Conservation (phyloP, 2,113 vertebrate species). For the Planiliza haematocheilus region DNA sequence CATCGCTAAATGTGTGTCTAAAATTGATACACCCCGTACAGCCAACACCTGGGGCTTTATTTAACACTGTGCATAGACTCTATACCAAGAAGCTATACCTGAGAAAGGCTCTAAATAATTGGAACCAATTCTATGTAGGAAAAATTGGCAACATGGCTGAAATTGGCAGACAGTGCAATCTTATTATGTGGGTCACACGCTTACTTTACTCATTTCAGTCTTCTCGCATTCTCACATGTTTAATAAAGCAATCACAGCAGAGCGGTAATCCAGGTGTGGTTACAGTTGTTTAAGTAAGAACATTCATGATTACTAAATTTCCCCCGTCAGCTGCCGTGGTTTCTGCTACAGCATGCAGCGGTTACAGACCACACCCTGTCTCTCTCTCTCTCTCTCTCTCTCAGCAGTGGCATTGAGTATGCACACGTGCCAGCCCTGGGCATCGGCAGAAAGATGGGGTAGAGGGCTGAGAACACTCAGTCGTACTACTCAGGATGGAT, state of each 20-base stretch:
- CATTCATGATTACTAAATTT: conserved; percentile 26
- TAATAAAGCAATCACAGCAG: not conserved
- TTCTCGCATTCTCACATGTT: not conserved
- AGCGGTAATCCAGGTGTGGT: not conserved
- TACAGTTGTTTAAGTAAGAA: conserved; percentile 27
- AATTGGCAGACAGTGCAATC: not conserved
- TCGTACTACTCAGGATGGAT: conserved; percentile 80
- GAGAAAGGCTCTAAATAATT: not conserved
- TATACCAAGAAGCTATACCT: no score
- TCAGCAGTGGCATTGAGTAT: conserved; percentile 55
- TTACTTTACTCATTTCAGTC: not conserved
- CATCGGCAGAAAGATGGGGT: conserved; percentile 56
- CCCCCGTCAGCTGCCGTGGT: conserved; percentile 24
- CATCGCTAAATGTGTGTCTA: no score
- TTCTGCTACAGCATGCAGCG: conserved; percentile 21
- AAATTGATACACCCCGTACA: no score
- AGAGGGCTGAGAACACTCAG: conserved; percentile 66
- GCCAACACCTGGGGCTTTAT: no score
- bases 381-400: conserved; percentile 59
- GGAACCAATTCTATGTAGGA: no score
- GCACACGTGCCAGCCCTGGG: conserved; percentile 59
- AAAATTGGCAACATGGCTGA: not conserved
- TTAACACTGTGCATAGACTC: no score
- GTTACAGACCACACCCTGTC: conserved; percentile 73
- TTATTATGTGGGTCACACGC: conserved; percentile 1